Evolutionary conservation across 2,888 invertebrate species (phyloP), one percentile per base, ranked within the genome.

Genomic region (Tenthredo amoena): DNA sequence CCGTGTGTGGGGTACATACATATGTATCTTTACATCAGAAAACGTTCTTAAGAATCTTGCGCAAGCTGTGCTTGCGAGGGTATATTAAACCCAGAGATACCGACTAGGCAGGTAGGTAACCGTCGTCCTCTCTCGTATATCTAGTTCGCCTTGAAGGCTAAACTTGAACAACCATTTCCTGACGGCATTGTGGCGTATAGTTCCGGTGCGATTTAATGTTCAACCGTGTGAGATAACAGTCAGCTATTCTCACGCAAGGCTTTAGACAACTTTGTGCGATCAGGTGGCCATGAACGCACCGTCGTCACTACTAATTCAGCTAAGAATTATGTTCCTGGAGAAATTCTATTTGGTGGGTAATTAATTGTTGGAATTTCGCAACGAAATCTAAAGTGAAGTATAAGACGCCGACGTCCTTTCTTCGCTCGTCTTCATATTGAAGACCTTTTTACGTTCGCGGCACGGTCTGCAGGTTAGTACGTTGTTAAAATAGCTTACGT

Each of bases 121-220:
- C 62, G 18, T 68, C 15, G 34, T 31, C 4, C 7, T 34, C 34
- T 31, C 26, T 31, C 68, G 68, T 68, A 74, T 74, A 43, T 74
- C 74, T 74, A 31, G 12, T 47, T 12, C 7, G 26, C 31, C 74
- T 21, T 21, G 74, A 68, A 68, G 15, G 15, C 34, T 76, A 77
- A 50, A 77, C 50, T 77, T 31, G 4, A 55, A 77, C 77, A 77
- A 77, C 77, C 77, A 77, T 77, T 55, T 55, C 50, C 77, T 55
- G 6, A 34, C n/a, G 55, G 34, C 6, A 34, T n/a, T 55, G 15
- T 18, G 31, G 40, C 43, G 43, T 43, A 43, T 26, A 37, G 40
- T 81, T 81, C 62, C 81, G 62, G 37, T 81, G 15, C 81, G 37
- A 81, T 81, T 62, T 40, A 58, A 65, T 37, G 62, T 40, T 81